phyloP scores from a whole-genome alignment of 92 coral and sea anemone species.

The Montipora capitata region DNA sequence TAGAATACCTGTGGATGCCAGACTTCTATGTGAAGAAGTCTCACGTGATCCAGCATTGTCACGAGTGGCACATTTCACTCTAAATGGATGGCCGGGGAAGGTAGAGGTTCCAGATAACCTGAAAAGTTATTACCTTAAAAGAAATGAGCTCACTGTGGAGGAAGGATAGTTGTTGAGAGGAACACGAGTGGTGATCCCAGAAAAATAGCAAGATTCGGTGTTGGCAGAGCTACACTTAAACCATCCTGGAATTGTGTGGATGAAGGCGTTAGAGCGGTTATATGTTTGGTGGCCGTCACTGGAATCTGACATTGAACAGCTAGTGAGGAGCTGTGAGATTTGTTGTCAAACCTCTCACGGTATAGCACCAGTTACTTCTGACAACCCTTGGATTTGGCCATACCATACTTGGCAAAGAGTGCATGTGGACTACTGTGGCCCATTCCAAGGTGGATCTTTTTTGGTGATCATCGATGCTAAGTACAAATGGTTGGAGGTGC shows the following conservation, averaged over 20 bases:
- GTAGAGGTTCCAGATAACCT: slow-evolving; percentile 31
- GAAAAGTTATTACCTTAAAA: slow-evolving; percentile 25
- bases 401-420: slow-evolving; percentile 52
- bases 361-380: slow-evolving; percentile 27
- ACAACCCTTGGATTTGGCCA: slow-evolving; percentile 67
- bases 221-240: slow-evolving; percentile 58
- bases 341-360: slow-evolving; percentile 45
- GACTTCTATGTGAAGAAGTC: not conserved
- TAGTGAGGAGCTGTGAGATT: slow-evolving; percentile 46
- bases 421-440: too few relatives aligned
- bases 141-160: slow-evolving; percentile 23
- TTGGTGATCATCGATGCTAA: too few relatives aligned
- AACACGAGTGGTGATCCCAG: slow-evolving; percentile 48
- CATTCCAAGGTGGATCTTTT: too few relatives aligned
- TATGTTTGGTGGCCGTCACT: slow-evolving; percentile 76
- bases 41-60: slow-evolving; percentile 19
- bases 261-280: slow-evolving; percentile 62
- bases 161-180: slow-evolving; percentile 1
- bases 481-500: too few relatives aligned
- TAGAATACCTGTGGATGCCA: not conserved
- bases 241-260: slow-evolving; percentile 72
- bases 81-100: slow-evolving; percentile 58
- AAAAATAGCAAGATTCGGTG: slow-evolving; percentile 36
- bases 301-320: slow-evolving; percentile 53
- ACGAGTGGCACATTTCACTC: slow-evolving; percentile 22